Conservation (phyloP, 2,113 vertebrate species). For the Cinclus cinclus region DNA sequence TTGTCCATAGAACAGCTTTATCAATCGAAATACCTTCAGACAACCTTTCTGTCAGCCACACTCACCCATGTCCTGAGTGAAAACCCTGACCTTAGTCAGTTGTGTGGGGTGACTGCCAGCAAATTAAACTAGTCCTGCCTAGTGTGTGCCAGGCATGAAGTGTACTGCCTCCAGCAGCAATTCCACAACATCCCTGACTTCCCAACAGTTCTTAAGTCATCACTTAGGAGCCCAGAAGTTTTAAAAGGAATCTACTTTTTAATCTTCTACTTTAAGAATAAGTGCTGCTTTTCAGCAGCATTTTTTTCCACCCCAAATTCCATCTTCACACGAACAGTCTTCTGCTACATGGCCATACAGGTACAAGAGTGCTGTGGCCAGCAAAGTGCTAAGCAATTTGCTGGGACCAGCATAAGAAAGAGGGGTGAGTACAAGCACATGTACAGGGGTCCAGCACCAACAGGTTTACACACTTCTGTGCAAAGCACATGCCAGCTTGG, state of each 20-base stretch:
- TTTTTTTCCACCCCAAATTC: neutral
- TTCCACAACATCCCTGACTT: neutral
- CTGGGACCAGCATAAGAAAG: neutral
- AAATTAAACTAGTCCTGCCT: neutral
- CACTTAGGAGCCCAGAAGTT: neutral
- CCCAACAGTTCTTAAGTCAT: fast-evolving
- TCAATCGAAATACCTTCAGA: neutral
- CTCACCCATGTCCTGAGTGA: neutral
- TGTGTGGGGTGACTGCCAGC: neutral
- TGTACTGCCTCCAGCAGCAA: neutral
- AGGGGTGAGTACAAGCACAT: neutral
- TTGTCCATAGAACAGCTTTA: neutral
- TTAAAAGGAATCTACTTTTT: neutral
- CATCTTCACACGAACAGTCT: neutral
- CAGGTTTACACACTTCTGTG: neutral
- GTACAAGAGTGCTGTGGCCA: fast-evolving
- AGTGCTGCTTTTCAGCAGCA: neutral
- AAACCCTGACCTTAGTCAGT: neutral
- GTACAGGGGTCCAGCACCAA: neutral
- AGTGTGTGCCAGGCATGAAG: neutral
- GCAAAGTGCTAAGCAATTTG: neutral
- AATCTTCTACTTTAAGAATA: neutral
- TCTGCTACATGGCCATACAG: fast-evolving
- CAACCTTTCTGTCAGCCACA: neutral
- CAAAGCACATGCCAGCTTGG: neutral